phyloP scores from a whole-genome alignment of 1,140 invertebrate genomes.

The Trachymyrmex cornetzi region DNA sequence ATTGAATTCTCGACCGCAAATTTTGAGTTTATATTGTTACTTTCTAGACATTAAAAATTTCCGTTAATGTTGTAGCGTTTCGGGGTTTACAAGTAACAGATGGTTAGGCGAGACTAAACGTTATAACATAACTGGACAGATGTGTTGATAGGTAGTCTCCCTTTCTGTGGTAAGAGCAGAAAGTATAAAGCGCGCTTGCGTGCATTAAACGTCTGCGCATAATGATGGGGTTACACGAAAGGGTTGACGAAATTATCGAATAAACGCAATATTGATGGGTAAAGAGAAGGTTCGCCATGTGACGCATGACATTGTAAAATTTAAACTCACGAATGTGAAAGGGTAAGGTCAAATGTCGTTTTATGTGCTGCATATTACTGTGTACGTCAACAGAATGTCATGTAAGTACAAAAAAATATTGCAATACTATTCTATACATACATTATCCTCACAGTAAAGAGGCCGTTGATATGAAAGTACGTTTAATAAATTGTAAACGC shows the following conservation, averaged over 20 bases:
- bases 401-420: constrained; percentile 22
- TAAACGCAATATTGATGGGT: background rate
- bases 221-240: background rate
- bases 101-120: background rate
- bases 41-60: background rate
- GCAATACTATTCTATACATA: background rate
- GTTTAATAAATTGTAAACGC: background rate
- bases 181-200: constrained; percentile 31
- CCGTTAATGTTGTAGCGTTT: background rate
- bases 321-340: background rate
- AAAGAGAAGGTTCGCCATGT: background rate
- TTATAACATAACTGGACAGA: constrained; percentile 32
- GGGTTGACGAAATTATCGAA: background rate
- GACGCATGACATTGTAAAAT: background rate
- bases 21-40: background rate
- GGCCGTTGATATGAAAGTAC: background rate
- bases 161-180: background rate
- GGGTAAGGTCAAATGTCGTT: background rate
- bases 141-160: constrained; percentile 2
- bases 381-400: background rate
- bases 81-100: background rate
- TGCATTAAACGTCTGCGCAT: constrained; percentile 32
- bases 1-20: background rate
- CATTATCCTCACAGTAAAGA: background rate
- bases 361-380: background rate